Base-by-base conservation (phyloP, 2,888 invertebrate genomes). In the Rhabditoides inermis region DNA sequence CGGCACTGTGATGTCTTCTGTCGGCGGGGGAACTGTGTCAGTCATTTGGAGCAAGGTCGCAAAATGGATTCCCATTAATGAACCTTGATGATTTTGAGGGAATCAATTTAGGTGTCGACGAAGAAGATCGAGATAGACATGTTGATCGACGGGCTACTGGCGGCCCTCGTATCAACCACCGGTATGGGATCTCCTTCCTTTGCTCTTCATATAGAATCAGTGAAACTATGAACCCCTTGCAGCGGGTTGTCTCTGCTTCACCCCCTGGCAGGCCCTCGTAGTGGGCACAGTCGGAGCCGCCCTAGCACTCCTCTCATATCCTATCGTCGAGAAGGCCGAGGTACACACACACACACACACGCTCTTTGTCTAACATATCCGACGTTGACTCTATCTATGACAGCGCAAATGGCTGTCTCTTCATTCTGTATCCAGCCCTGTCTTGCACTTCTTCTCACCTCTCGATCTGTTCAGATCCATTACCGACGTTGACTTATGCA, bases 141-240 rank as follows among this genome's bases (percentile, higher is more conserved):
- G 63, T 52, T 72, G 39, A 72, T 72, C 37, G 72, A 72, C 49
- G 72, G 71, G 35, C 51, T 72, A 39, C 57, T 72, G 12, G 71
- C 72, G 18, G 69, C 69, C 0, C 55, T 72, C 10, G 72, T 72
- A 4, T 63, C 72, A 2, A 70, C 67, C 22, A 70, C 72, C 15
- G 71, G 65, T 49, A 48, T 42, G 30, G 32, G 30, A 27, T 25
- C 20, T 35, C 18, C 6, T 28, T 12, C n/a, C 12, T 25, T 23
- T 44, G n/a, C n/a, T n/a, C n/a, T n/a, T n/a, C n/a, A n/a, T n/a
- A n/a, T n/a, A n/a, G n/a, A n/a, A n/a, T n/a, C n/a, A n/a, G n/a
- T n/a, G n/a, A n/a, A n/a, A n/a, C n/a, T n/a, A n/a, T n/a, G n/a
- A n/a, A n/a, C n/a, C n/a, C 25, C n/a, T 39, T 56, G 25, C 42